phyloP scores from a whole-genome alignment of 2,888 invertebrate genomes.

The Malacosoma neustria region DNA sequence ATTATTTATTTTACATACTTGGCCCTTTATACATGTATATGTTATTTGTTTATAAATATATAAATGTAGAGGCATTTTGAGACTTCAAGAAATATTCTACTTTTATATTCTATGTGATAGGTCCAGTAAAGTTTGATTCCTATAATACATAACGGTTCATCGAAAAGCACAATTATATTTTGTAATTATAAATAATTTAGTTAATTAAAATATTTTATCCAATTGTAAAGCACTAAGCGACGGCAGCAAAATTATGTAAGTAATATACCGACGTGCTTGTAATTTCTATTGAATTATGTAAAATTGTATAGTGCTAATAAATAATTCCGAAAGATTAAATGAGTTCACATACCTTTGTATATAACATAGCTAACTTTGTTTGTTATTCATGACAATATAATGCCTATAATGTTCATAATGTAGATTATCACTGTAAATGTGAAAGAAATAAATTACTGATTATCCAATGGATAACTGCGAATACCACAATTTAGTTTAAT shows the following conservation, averaged over 20 bases:
- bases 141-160: too few relatives aligned
- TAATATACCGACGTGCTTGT: constrained; percentile 38
- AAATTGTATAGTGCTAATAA: constrained; percentile 68
- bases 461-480: constrained; percentile 65
- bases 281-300: constrained; percentile 42
- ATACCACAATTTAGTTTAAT: constrained; percentile 59
- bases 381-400: constrained; percentile 62
- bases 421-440: constrained; percentile 63
- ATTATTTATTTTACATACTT: too few relatives aligned
- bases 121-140: too few relatives aligned
- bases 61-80: too few relatives aligned
- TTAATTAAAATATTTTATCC: too few relatives aligned
- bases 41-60: too few relatives aligned
- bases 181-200: too few relatives aligned
- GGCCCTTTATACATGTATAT: too few relatives aligned
- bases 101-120: too few relatives aligned
- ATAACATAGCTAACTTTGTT: constrained; percentile 53
- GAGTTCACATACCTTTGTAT: constrained; percentile 51
- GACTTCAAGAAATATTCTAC: too few relatives aligned
- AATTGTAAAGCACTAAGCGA: neutral
- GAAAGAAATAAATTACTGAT: constrained; percentile 60
- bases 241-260: constrained; percentile 18
- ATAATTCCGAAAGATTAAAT: constrained; percentile 35
- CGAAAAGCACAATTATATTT: too few relatives aligned
- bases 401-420: constrained; percentile 66